These are phyloP conservation scores for Phyllotis vaccarum DNA, from an alignment of 2,797 vertebrate genomes.

Conservation along the genomic window DNA sequence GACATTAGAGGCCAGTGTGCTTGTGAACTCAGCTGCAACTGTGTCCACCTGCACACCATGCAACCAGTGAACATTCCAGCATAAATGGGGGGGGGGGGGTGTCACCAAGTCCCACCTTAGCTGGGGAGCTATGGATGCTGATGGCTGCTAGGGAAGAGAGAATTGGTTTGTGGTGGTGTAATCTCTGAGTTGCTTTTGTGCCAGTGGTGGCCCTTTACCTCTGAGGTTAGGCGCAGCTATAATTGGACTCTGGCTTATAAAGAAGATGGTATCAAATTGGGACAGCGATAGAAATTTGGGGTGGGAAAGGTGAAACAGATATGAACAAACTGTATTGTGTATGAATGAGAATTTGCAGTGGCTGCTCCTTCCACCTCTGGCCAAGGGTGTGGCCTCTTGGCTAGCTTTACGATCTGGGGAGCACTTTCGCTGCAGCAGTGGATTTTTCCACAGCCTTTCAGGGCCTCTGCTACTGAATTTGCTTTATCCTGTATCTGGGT, in stretches of 20 bases:
- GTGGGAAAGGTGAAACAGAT: neutral
- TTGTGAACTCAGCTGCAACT: neutral
- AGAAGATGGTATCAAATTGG: neutral
- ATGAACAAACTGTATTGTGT: neutral
- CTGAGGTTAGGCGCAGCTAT: neutral
- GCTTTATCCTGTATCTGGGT: too few relatives aligned
- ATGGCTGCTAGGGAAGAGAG: neutral
- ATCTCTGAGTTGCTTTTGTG: neutral
- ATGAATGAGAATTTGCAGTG: neutral
- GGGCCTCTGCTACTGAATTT: too few relatives aligned
- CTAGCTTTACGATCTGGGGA: too few relatives aligned
- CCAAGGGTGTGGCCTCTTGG: too few relatives aligned
- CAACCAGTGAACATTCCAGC: neutral
- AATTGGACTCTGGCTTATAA: neutral
- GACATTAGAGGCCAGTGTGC: neutral
- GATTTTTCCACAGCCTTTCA: too few relatives aligned
- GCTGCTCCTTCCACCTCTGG: too few relatives aligned
- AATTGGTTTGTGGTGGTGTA: neutral
- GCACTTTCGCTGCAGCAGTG: too few relatives aligned
- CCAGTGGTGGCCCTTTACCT: neutral
- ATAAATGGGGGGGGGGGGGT: rapidly evolving
- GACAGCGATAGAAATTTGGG: neutral
- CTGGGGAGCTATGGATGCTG: neutral
- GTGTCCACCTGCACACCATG: neutral
- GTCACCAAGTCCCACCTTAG: neutral